Evolutionary conservation across 37 sponge, comb jelly and placozoan genomes (phyloP), one percentile per base, ranked within the genome.

Genomic region (Halichondria panicea): DNA sequence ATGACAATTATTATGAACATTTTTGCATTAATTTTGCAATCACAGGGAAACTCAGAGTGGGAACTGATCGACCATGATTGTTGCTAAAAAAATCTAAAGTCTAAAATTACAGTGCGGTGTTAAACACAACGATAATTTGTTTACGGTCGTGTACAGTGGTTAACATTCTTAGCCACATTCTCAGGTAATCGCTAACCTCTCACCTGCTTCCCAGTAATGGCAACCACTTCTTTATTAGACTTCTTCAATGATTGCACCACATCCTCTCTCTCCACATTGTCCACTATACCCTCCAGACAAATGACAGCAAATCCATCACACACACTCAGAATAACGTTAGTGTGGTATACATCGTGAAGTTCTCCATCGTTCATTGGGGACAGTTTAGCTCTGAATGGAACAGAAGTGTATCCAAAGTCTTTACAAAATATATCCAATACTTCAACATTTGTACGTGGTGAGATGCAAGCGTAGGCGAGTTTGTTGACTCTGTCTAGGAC

Each of bases 261-360:
- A 15, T 28, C 22, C 8, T 72, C 53, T 24, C 71, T 76, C 32
- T 84, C 79, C 11, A 1, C 13, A 0, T 24, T 9, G 52, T 83
- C 66, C 13, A 19, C 5, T 9, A 92, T 88, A 63, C 55, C 40
- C 24, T 87, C 93, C 43, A 77, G 25, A 44, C 93, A 87, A 2
- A 92, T 42, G 39, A 87, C 34, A 0, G 89, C 85, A 35, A 92
- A 65, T 2, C 25, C 59, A 0, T 44, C 62, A 0, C 85, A 82
- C 32, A 92, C 55, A 0, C 64, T 57, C 82, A 87, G 66, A 78
- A 92, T 73, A 24, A 92, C 93, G 59, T 92, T 92, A 1, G 93
- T 92, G 74, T 92, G 93, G 82, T 92, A 92, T 24, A 92, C 52
- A 12, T 88, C 86, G 0, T 28, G 7, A 27, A 34, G 38, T 27